Evolutionary conservation across 2,113 vertebrate species (phyloP), one percentile per base, ranked within the genome.

Genomic region (Pelobates fuscus): DNA sequence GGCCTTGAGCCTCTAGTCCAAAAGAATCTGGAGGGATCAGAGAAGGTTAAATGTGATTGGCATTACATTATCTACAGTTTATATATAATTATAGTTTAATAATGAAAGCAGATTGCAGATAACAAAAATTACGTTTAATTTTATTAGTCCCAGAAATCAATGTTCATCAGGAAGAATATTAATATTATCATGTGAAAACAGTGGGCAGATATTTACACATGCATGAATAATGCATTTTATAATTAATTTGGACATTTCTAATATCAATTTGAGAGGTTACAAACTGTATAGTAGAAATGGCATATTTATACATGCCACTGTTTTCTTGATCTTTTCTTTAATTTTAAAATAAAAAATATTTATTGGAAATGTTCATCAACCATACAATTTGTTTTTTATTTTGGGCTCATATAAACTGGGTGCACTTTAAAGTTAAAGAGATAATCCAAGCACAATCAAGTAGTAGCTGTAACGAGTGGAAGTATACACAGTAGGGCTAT

Each of bases 11-110:
- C 84, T 81, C 79, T 49, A 67, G 80, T 86, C 88, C 77, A 78
- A 82, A n/a, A 77, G 89, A 88, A 88, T 87, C 83, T 67, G 82
- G 89, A 87, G 89, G 89, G 81, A 89, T 78, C 84, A 84, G 64
- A 80, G 82, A 87, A 90, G 89, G 89, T 91, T 88, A 89, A 93
- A 91, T 86, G 81, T 88, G 85, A 84, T 87, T 87, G 85, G 88
- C 88, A 84, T 87, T 83, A 88, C 46, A 84, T 87, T 89, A 84
- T 76, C 79, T 79, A 84, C 83, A 79, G 86, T 88, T 89, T 80
- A 81, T 69, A 74, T 88, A 86, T 88, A 91, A 92, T 91, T 92
- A 89, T 70, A 86, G 68, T 81, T 66, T 81, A 88, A 84, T 86
- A 89, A 88, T 88, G 83, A 89, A 89, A 86, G 41, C 84, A 86